These are phyloP conservation scores for Pitangus sulphuratus DNA, from an alignment of 2,797 vertebrate species.

Conservation along the genomic window DNA sequence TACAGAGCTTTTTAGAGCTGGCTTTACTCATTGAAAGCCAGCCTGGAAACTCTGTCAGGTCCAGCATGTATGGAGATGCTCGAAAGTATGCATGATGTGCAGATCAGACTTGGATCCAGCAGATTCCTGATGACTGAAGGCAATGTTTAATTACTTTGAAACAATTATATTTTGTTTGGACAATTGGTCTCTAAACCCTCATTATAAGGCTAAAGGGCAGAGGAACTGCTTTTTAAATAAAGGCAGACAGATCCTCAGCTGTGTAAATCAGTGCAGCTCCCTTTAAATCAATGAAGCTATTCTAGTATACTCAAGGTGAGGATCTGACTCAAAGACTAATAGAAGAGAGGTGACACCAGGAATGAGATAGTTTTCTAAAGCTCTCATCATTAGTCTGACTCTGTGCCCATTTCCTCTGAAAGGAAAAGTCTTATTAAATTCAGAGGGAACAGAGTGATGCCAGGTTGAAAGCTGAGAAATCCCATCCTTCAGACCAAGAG, in stretches of 20 bases:
- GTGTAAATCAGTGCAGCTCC: neutral
- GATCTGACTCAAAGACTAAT: conserved; percentile 6
- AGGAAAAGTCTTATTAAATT: neutral
- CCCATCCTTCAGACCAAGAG: neutral
- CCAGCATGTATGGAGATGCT: neutral
- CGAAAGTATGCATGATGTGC: neutral
- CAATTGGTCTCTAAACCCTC: neutral
- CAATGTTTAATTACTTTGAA: neutral
- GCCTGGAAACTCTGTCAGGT: neutral
- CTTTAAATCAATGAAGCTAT: neutral
- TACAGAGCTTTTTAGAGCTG: neutral
- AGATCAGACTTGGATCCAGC: neutral
- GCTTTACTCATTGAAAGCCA: neutral
- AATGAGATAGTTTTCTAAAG: conserved; percentile 17
- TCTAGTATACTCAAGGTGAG: neutral
- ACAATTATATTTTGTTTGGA: neutral
- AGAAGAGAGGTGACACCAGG: neutral
- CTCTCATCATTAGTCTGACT: neutral
- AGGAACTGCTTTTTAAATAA: neutral
- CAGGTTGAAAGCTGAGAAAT: neutral
- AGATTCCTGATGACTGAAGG: neutral
- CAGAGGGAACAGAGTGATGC: neutral
- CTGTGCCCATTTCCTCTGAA: neutral
- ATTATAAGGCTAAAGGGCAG: neutral
- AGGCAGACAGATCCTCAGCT: neutral